Base-by-base conservation (phyloP, 2,888 invertebrate genomes). In the Cryptus viduatorius region DNA sequence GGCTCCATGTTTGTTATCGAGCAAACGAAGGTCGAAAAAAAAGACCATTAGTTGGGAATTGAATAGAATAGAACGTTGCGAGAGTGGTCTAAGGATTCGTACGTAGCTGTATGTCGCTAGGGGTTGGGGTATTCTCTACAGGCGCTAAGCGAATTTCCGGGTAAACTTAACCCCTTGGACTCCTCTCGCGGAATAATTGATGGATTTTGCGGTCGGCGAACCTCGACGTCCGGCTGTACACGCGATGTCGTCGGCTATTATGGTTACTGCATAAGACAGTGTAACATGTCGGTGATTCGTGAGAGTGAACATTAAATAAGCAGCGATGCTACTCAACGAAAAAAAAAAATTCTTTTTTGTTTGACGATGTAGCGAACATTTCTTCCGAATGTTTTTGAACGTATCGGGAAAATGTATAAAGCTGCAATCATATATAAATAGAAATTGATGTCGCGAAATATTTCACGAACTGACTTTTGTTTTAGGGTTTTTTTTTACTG, bases 111-210 rank as follows among this genome's bases (percentile, higher is more conserved):
- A 19, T 56, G 12, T 10, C 29, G 12, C 16, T 12, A 68, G 61
- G 50, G 37, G 42, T 69, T 64, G 78, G 67, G 78, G 67, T 82
- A 53, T 68, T 56, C 76, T 71, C 71, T 42, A 69, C 29, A 59
- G 75, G 65, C 68, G 79, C 75, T 76, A 75, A 83, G 71, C 83
- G 79, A 83, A 75, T 79, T 61, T 75, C 75, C 68, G 79, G 75
- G 53, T 61, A 71, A 50, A 71, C 44, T 53, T 59, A 71, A 76
- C 75, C 83, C 69, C 56, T 69, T 83, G 65, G 56, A 76, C 75
- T 79, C 75, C 78, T 73, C 75, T 76, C 37, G 53, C 31, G n/a
- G 76, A 79, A 83, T 79, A 79, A 83, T 83, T 79, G 79, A 83
- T 83, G 76, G 76, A 76, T 50, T 64, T 83, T 71, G 79, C 71